Conservation (phyloP, 2,888 invertebrate genomes). For the Nomada flava region DNA sequence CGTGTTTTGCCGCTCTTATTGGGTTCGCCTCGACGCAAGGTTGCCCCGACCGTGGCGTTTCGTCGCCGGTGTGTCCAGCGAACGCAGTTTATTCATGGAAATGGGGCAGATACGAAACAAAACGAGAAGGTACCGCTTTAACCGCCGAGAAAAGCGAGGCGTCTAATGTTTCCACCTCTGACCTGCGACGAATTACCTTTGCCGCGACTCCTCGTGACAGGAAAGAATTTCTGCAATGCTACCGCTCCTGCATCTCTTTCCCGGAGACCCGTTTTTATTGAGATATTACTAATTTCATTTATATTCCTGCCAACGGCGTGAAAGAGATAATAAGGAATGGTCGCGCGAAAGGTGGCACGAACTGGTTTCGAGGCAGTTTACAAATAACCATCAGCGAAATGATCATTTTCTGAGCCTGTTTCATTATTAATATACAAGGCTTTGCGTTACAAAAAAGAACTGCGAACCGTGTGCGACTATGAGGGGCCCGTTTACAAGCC, state of each 20-base stretch:
- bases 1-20: constrained; percentile 61
- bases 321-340: background rate
- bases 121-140: constrained; percentile 59
- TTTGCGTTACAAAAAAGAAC: background rate
- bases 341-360: background rate
- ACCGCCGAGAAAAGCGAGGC: constrained; percentile 45
- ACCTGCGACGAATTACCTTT: background rate
- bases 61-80: constrained; percentile 21
- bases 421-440: constrained; percentile 1
- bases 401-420: background rate
- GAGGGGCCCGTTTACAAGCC: background rate
- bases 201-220: background rate
- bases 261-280: too few species aligned
- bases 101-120: constrained; percentile 62
- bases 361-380: constrained; percentile 9
- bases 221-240: background rate
- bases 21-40: constrained; percentile 54
- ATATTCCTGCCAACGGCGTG: background rate
- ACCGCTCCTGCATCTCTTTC: too few species aligned
- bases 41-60: constrained; percentile 22
- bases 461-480: background rate
- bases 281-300: background rate
- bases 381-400: background rate
- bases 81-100: constrained; percentile 57
- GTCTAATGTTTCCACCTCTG: constrained; percentile 48